A percentile compares a stretch with the other conserved stretches of the same genome.
These are phyloP conservation scores for Lasioglossum morio DNA, from an alignment of 2,888 invertebrate species.

Conservation along the genomic window DNA sequence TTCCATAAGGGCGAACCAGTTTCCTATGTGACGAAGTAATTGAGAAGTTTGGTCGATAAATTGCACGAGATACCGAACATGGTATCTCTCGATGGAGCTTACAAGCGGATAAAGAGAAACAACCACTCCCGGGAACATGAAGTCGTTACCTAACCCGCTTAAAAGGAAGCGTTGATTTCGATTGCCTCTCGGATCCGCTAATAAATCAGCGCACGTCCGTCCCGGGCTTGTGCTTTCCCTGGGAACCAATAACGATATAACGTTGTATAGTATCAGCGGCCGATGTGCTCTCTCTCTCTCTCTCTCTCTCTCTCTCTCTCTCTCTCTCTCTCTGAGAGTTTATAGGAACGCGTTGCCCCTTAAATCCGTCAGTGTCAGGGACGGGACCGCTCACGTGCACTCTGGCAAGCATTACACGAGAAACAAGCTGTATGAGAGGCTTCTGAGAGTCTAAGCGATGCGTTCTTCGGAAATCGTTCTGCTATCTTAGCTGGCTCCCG, in stretches of 20 bases:
- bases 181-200: constrained; percentile 33
- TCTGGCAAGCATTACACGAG: constrained; percentile 4
- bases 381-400: constrained; percentile 22
- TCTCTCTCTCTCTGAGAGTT: constrained; percentile 2
- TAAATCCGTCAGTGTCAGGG: constrained; percentile 6
- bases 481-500: constrained; percentile 26
- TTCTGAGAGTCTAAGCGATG: background rate
- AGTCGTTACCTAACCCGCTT: constrained; percentile 25
- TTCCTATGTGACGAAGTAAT: constrained; percentile 41
- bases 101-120: constrained; percentile 32
- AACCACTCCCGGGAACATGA: constrained; percentile 28
- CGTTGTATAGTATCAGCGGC: background rate
- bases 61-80: constrained; percentile 22
- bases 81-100: constrained; percentile 15
- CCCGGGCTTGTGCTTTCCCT: constrained; percentile 29
- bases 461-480: constrained; percentile 26
- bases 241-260: background rate
- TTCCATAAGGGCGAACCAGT: constrained; percentile 13
- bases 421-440: constrained; percentile 17
- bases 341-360: constrained; percentile 11
- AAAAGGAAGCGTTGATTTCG: constrained; percentile 21
- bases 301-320: background rate
- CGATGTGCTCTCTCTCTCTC: background rate
- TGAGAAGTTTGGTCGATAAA: constrained; percentile 41
- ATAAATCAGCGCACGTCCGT: constrained; percentile 41